phyloP scores from a whole-genome alignment of 1,140 invertebrate species.

The Leguminivora glycinivorella region DNA sequence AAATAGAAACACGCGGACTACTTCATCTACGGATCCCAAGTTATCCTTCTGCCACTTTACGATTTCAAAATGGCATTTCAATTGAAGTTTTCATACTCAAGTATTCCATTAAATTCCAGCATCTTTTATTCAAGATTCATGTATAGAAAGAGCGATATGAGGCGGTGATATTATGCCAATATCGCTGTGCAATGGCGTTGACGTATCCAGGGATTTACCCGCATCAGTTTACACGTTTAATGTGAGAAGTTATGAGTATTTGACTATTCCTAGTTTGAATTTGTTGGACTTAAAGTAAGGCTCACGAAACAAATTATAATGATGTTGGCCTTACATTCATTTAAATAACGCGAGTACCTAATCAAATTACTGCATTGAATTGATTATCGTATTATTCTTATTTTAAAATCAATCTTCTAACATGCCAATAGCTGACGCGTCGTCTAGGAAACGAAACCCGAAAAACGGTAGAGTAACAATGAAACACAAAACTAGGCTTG shows the following conservation, averaged over 20 bases:
- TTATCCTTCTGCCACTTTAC: background rate
- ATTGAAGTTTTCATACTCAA: slow-evolving; percentile 19
- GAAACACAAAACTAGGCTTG: too few species aligned
- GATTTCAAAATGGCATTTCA: slow-evolving; percentile 3
- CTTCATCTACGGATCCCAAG: background rate
- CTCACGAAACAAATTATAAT: background rate
- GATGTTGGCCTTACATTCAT: too few species aligned
- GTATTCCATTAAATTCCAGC: slow-evolving; percentile 24
- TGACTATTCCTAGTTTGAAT: background rate
- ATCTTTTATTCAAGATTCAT: slow-evolving; percentile 23
- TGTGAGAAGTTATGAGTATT: background rate
- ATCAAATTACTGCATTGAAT: too few species aligned
- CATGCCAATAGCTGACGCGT: too few species aligned
- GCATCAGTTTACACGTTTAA: slow-evolving; percentile 4
- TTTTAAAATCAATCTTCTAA: too few species aligned
- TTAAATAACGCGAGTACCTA: too few species aligned
- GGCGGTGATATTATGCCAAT: slow-evolving; percentile 23
- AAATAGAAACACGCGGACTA: too few species aligned
- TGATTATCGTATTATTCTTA: too few species aligned
- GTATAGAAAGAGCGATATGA: slow-evolving; percentile 19
- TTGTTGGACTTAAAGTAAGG: background rate
- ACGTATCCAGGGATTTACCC: slow-evolving; percentile 14
- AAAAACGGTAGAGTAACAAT: too few species aligned
- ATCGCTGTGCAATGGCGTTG: background rate
- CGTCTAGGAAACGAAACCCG: too few species aligned